A percentile compares a stretch with the other conserved stretches of the same genome.
phyloP scores from a whole-genome alignment of 2,797 vertebrate genomes.

The Triplophysa yarkandensis region DNA sequence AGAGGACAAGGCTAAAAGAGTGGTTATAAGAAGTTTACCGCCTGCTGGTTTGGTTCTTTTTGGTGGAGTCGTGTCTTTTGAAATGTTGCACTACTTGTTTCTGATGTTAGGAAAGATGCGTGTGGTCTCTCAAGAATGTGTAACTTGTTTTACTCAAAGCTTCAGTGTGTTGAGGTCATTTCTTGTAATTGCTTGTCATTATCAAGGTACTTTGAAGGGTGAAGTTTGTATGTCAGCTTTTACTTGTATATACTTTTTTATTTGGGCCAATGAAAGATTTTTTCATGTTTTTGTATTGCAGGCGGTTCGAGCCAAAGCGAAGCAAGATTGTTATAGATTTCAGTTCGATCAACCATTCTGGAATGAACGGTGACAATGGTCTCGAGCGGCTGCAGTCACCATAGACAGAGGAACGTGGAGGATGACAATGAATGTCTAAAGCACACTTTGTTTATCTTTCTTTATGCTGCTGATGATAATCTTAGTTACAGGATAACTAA shows the following conservation, averaged over 20 bases:
- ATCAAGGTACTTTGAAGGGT: slow-evolving; percentile 18
- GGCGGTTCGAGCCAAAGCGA: slow-evolving; percentile 87
- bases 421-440: background rate
- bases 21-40: slow-evolving; percentile 18
- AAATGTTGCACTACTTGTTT: slow-evolving; percentile 31
- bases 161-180: slow-evolving; percentile 48
- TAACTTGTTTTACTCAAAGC: slow-evolving; percentile 77
- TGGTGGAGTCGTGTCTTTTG: slow-evolving; percentile 26
- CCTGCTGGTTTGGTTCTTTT: slow-evolving; percentile 43
- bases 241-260: background rate
- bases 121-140: slow-evolving; percentile 62
- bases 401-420: background rate
- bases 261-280: slow-evolving; percentile 3
- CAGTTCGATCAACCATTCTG: slow-evolving; percentile 85
- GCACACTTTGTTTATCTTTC: background rate
- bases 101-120: slow-evolving; percentile 56
- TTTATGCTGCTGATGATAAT: background rate
- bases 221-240: background rate
- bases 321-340: slow-evolving; percentile 90
- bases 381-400: slow-evolving; percentile 23
- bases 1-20: slow-evolving; percentile 20
- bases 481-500: background rate
- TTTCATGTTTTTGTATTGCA: slow-evolving; percentile 68
- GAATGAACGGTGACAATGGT: slow-evolving; percentile 65
- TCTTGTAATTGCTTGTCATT: too few species aligned